Evolutionary conservation across 1,140 invertebrate species (phyloP).

Genomic region (Zaprionus gabonicus): DNA sequence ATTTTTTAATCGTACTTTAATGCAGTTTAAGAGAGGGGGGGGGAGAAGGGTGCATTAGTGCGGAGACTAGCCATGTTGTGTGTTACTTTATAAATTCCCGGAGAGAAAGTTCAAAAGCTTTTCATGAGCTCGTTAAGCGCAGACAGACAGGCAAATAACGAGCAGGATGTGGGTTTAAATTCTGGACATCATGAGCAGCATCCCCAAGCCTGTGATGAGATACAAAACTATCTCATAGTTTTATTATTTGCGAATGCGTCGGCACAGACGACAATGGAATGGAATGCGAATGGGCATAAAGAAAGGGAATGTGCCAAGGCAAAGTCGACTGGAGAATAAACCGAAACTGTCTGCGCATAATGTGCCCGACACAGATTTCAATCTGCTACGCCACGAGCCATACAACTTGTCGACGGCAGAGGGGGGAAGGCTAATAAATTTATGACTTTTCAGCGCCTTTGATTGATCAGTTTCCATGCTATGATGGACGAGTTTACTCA

Average conservation of each 20-base stretch:
- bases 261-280: slow-evolving; percentile 35
- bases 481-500: not conserved
- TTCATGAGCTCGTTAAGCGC: slow-evolving; percentile 63
- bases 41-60: too few relatives aligned
- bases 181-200: slow-evolving; percentile 47
- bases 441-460: slow-evolving; percentile 23
- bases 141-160: slow-evolving; percentile 59
- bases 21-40: not conserved
- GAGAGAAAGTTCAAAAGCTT: slow-evolving; percentile 49
- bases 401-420: slow-evolving; percentile 6
- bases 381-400: not conserved
- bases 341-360: slow-evolving; percentile 37
- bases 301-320: not conserved
- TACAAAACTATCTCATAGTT: slow-evolving; percentile 43
- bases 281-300: not conserved
- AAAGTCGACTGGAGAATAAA: slow-evolving; percentile 16
- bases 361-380: slow-evolving; percentile 7
- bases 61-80: not conserved
- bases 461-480: slow-evolving; percentile 28
- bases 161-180: slow-evolving; percentile 61
- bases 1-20: slow-evolving; percentile 13
- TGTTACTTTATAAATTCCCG: slow-evolving; percentile 26
- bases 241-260: slow-evolving; percentile 21
- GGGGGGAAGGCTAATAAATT: not conserved
- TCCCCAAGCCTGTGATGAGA: slow-evolving; percentile 32